Conservation (phyloP, 2,797 vertebrate species). For the Girardinus metallicus region DNA sequence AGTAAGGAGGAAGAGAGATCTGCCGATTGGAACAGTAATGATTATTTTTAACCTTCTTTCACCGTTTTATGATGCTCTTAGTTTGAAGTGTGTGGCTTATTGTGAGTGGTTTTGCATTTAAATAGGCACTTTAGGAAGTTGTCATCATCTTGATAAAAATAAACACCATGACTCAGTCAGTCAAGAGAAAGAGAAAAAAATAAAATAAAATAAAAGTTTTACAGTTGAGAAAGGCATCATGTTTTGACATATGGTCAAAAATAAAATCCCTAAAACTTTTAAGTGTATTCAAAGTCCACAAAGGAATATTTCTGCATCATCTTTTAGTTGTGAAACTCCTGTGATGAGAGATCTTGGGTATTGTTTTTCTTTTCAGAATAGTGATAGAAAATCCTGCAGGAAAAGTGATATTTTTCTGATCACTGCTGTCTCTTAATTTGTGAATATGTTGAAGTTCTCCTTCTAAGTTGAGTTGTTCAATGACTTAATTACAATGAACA, state of each 20-base stretch:
- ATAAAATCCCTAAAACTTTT: background rate
- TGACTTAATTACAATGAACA: background rate
- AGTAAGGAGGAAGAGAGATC: background rate
- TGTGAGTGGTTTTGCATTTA: constrained; percentile 11
- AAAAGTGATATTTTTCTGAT: background rate
- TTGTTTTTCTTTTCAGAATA: background rate
- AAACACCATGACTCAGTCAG: constrained; percentile 17
- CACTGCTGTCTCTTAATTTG: background rate
- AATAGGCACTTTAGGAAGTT: constrained; percentile 1
- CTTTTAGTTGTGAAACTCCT: background rate
- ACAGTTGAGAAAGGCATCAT: background rate
- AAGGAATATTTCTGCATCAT: background rate
- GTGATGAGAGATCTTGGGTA: background rate
- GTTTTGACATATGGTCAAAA: background rate
- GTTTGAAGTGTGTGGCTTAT: constrained; percentile 4
- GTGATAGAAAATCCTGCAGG: constrained; percentile 5
- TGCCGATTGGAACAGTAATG: background rate
- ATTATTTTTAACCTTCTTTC: constrained; percentile 4
- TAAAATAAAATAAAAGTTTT: background rate
- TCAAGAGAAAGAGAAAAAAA: constrained; percentile 6
- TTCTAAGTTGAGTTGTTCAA: background rate
- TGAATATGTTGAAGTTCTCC: background rate
- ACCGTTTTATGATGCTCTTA: background rate
- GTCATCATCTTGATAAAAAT: constrained; percentile 1
- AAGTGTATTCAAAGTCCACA: background rate